These are phyloP conservation scores for Apamea sordens DNA, from an alignment of 2,888 invertebrate species.

Conservation along the genomic window DNA sequence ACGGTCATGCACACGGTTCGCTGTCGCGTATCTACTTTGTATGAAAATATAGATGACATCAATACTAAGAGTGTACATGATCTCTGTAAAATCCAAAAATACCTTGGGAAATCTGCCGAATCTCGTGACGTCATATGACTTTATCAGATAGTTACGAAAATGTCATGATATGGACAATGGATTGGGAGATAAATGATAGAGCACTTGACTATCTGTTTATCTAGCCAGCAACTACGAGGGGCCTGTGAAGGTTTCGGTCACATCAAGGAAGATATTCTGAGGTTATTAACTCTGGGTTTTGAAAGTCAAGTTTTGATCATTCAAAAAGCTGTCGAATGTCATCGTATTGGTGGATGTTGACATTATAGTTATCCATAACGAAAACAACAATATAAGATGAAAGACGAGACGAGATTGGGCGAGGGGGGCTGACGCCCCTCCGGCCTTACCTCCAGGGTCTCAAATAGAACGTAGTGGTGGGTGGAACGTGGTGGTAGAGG, in stretches of 20 bases:
- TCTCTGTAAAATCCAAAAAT: conserved; percentile 17
- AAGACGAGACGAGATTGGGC: neutral
- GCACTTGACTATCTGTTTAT: neutral
- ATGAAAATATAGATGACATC: neutral
- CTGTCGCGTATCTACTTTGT: no score
- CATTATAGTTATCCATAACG: neutral
- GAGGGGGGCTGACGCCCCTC: neutral
- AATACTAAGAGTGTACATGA: neutral
- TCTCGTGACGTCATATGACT: conserved; percentile 6
- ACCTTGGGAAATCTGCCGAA: conserved; percentile 24
- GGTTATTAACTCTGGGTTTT: neutral
- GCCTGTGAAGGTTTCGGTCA: conserved; percentile 17
- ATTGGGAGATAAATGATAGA: conserved; percentile 15
- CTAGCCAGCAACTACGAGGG: neutral
- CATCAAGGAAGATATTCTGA: neutral
- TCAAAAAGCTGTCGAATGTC: neutral
- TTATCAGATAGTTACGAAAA: conserved; percentile 22
- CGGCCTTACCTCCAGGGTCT: neutral
- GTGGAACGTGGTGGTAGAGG: no score
- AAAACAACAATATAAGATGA: neutral
- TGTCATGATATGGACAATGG: conserved; percentile 49
- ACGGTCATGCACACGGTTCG: neutral
- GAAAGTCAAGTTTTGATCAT: neutral
- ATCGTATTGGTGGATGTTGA: neutral
- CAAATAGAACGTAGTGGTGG: neutral